Percentiles rank a stretch among this genome's conserved stretches.
Evolutionary conservation across 1,140 invertebrate species (phyloP).

Genomic region (Drosophila carrolli): DNA sequence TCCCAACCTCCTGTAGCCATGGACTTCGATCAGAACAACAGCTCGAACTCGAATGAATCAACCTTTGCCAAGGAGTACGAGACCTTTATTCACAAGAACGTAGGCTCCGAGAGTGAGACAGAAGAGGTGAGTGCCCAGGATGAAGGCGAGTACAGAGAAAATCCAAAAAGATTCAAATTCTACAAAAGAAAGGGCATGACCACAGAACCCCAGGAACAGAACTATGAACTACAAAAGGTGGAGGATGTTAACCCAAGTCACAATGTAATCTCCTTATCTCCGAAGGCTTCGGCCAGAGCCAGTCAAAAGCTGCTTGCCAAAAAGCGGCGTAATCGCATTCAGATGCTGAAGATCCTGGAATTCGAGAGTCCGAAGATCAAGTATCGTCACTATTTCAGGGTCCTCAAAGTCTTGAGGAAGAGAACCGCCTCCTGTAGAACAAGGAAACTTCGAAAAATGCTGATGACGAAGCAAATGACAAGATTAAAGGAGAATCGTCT

Average conservation of each 20-base stretch:
- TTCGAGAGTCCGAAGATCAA: slow-evolving; percentile 72
- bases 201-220: slow-evolving; percentile 29
- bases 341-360: slow-evolving; percentile 66
- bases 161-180: slow-evolving; percentile 67
- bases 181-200: slow-evolving; percentile 70
- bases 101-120: slow-evolving; percentile 48
- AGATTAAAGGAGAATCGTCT: slow-evolving; percentile 53
- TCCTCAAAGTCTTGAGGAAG: slow-evolving; percentile 44
- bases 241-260: background rate
- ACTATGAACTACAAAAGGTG: background rate
- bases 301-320: slow-evolving; percentile 51
- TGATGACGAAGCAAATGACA: slow-evolving; percentile 41
- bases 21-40: slow-evolving; percentile 62
- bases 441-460: slow-evolving; percentile 28
- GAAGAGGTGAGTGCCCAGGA: slow-evolving; percentile 16
- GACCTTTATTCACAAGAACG: slow-evolving; percentile 75
- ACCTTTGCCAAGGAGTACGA: slow-evolving; percentile 79
- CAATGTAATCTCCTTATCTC: background rate
- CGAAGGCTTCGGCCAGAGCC: slow-evolving; percentile 34
- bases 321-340: slow-evolving; percentile 65
- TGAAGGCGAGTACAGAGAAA: slow-evolving; percentile 31
- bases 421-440: slow-evolving; percentile 20
- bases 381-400: slow-evolving; percentile 64
- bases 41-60: slow-evolving; percentile 72
- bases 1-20: slow-evolving; percentile 9